phyloP scores from a whole-genome alignment of 2,888 invertebrate genomes.

The Tipula vernalis region DNA sequence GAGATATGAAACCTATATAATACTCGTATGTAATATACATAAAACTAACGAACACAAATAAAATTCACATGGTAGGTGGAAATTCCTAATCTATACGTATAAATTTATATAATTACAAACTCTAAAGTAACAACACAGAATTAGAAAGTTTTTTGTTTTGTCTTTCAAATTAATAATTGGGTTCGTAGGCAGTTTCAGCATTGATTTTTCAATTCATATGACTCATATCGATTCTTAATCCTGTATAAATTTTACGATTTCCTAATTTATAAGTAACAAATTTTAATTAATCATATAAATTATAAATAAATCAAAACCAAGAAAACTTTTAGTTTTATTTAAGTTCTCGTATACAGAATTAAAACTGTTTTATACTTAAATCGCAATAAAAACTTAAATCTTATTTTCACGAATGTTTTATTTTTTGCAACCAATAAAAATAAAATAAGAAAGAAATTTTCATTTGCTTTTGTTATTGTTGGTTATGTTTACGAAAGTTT shows the following conservation, averaged over 20 bases:
- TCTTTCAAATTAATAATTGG: background rate
- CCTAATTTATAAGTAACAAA: background rate
- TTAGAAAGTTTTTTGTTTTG: background rate
- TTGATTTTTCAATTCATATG: background rate
- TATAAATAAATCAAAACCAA: background rate
- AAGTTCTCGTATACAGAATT: background rate
- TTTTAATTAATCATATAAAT: background rate
- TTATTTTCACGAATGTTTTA: background rate
- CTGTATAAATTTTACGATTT: background rate
- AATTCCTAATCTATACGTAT: background rate
- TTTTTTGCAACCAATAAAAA: background rate
- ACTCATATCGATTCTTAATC: background rate
- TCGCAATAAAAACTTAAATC: background rate
- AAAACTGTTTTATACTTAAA: background rate
- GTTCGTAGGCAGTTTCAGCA: background rate
- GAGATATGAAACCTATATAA: background rate
- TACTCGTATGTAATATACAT: background rate
- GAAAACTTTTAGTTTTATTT: background rate
- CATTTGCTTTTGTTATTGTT: background rate
- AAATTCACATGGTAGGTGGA: background rate
- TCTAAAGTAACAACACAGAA: background rate
- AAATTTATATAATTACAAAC: too few species aligned
- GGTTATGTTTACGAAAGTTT: background rate
- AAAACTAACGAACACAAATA: background rate
- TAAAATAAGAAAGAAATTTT: background rate